Conservation (phyloP, 2,888 invertebrate genomes). For the Aspidiotus destructor region DNA sequence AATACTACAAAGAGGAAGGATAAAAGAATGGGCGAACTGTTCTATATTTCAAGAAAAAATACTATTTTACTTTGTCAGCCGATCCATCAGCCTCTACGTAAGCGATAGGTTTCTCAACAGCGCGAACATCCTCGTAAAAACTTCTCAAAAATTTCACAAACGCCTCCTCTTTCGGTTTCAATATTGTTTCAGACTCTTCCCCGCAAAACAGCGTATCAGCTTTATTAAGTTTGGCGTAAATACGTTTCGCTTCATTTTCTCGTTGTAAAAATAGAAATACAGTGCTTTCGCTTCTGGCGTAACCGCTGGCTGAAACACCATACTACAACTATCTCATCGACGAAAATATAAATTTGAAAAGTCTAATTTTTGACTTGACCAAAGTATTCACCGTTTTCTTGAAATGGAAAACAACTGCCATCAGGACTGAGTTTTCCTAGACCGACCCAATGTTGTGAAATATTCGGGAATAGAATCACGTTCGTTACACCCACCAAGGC, state of each 20-base stretch:
- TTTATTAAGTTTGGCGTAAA: conserved; percentile 48
- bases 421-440: conserved; percentile 53
- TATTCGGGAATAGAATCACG: conserved; percentile 51
- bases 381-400: conserved; percentile 48
- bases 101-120: conserved; percentile 46
- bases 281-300: conserved; percentile 45
- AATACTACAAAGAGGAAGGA: conserved; percentile 25
- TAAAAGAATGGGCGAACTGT: not conserved
- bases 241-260: conserved; percentile 42
- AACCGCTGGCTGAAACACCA: conserved; percentile 42
- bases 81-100: conserved; percentile 55
- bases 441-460: conserved; percentile 53
- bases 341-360: not conserved
- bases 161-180: conserved; percentile 39
- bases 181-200: conserved; percentile 42
- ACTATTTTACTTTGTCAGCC: conserved; percentile 45
- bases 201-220: conserved; percentile 52
- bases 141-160: conserved; percentile 39
- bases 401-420: conserved; percentile 56
- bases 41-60: not conserved
- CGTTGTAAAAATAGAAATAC: conserved; percentile 45
- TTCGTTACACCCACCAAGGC: conserved; percentile 51
- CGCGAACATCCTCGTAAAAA: conserved; percentile 45
- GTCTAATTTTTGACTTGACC: not conserved
- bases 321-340: conserved; percentile 12